Base-by-base conservation (phyloP, 92 coral and sea anemone genomes). In the Epizoanthus fatuus region DNA sequence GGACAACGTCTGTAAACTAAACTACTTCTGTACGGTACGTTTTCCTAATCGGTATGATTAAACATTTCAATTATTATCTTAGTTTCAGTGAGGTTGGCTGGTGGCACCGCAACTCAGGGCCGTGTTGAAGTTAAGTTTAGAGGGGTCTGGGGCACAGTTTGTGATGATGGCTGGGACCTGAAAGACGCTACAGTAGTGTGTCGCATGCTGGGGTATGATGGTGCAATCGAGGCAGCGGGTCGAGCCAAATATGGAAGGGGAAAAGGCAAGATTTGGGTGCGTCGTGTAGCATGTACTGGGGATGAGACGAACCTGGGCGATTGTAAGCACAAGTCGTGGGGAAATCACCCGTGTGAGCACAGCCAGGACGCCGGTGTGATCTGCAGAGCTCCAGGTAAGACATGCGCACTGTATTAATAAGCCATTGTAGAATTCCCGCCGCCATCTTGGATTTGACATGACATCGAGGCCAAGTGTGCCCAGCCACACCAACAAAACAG, bases 141-240 rank as follows among this genome's bases (percentile, higher is more conserved):
- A 7, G 35, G 58, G 49, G 76, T n/a, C 4, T 71, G 76, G 76
- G n/a, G n/a, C n/a, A n/a, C n/a, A n/a, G n/a, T n/a, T n/a, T n/a
- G n/a, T n/a, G n/a, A n/a, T n/a, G n/a, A n/a, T n/a, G n/a, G n/a
- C n/a, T n/a, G n/a, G n/a, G n/a, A n/a, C n/a, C n/a, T n/a, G n/a
- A n/a, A n/a, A 16, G 58, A 71, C 19, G 57, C 57, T 17, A 56
- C 44, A 5, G 76, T 71, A 15, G 76, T 71, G 37, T 71, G 76
- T 47, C 76, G 17, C 58, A 71, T 71, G 76, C 49, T 71, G 76
- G 76, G 76, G 11, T 19, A n/a, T 38, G 44, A 56, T 32, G 32
- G 40, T 39, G 76, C 76, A 39, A 14, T 71, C 5, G 15, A 45
- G 55, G 58, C 49, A 2, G 49, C 76, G 0, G 37, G 57, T 1